A percentile compares a stretch with the other conserved stretches of the same genome.
phyloP scores from a whole-genome alignment of 2,113 vertebrate genomes.

The Spheniscus mendiculus region DNA sequence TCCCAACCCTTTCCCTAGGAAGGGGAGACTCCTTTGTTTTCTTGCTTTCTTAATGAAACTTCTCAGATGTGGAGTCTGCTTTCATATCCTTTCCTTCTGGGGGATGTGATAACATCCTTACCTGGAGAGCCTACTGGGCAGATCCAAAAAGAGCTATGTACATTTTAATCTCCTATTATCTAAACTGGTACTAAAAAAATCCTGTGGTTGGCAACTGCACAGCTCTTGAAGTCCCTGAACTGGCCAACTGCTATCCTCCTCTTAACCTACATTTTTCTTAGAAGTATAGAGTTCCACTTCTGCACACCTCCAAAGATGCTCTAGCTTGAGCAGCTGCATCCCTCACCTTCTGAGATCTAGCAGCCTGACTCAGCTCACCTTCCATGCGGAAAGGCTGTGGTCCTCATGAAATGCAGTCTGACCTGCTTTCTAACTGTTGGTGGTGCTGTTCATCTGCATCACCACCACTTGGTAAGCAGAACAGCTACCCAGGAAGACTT shows the following conservation, averaged over 20 bases:
- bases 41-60: neutral
- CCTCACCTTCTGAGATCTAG: neutral
- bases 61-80: neutral
- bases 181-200: neutral
- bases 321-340: neutral
- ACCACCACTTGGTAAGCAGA: neutral
- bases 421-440: neutral
- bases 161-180: neutral
- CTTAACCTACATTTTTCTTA: neutral
- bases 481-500: neutral
- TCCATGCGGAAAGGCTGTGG: neutral
- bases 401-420: neutral
- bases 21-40: neutral
- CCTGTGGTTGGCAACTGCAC: neutral
- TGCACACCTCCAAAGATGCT: neutral
- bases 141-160: neutral
- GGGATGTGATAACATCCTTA: neutral
- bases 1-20: neutral
- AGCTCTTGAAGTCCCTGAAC: neutral
- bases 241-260: neutral
- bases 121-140: neutral
- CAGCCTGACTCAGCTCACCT: neutral
- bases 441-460: slow-evolving; percentile 2
- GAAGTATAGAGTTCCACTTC: neutral
- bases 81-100: neutral